Conservation (phyloP, 2,797 vertebrate genomes). For the Myotis pilosus region DNA sequence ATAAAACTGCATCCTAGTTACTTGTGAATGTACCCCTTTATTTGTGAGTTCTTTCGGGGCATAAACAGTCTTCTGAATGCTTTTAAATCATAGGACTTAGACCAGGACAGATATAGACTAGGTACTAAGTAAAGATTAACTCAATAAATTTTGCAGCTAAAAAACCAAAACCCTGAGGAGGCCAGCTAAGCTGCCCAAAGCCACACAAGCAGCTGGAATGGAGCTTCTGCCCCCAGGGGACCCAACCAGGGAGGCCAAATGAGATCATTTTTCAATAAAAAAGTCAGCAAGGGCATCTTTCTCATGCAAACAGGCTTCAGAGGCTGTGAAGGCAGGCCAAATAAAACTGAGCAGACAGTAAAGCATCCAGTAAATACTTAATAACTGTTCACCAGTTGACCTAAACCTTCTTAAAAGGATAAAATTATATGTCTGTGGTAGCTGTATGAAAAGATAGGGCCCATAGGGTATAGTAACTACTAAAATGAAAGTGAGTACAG, state of each 20-base stretch:
- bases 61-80: background rate
- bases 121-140: background rate
- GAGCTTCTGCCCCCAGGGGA: background rate
- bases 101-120: background rate
- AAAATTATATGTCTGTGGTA: background rate
- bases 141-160: background rate
- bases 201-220: background rate
- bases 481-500: background rate
- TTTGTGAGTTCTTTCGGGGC: background rate
- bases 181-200: background rate
- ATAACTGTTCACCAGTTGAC: background rate
- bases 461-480: background rate
- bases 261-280: background rate
- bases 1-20: background rate
- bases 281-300: background rate
- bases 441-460: background rate
- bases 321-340: background rate
- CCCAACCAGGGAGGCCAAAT: background rate
- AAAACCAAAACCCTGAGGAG: background rate
- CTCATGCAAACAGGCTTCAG: background rate
- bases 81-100: background rate
- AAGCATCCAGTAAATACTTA: background rate
- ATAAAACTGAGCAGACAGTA: background rate
- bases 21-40: background rate
- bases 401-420: background rate